Evolutionary conservation across 2,888 invertebrate species (phyloP).

Genomic region (Chelonus formosanus): DNA sequence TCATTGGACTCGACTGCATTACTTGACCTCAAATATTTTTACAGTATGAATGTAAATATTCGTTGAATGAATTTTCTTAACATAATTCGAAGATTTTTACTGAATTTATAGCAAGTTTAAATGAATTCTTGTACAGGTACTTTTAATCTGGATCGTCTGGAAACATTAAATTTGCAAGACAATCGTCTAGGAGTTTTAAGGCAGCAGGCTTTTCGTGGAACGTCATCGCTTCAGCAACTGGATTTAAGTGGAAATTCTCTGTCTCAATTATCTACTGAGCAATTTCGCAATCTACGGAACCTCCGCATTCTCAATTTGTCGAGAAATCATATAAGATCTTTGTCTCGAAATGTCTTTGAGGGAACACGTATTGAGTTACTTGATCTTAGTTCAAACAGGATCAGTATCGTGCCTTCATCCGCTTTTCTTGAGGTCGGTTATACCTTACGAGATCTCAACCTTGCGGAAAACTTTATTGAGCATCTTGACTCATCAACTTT

Average conservation of each 20-base stretch:
- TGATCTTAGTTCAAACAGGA: slow-evolving; percentile 80
- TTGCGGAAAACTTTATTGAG: slow-evolving; percentile 83
- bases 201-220: slow-evolving; percentile 79
- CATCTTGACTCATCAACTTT: slow-evolving; percentile 89
- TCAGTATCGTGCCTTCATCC: slow-evolving; percentile 81
- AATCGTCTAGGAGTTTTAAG: slow-evolving; percentile 79
- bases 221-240: slow-evolving; percentile 78
- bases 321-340: slow-evolving; percentile 76
- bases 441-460: slow-evolving; percentile 79
- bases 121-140: slow-evolving; percentile 69
- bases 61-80: too few relatives aligned
- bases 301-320: slow-evolving; percentile 78
- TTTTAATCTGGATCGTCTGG: slow-evolving; percentile 72
- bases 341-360: slow-evolving; percentile 82
- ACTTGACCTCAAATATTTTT: too few relatives aligned
- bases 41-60: too few relatives aligned
- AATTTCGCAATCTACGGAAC: slow-evolving; percentile 80
- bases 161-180: slow-evolving; percentile 77
- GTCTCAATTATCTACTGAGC: slow-evolving; percentile 79
- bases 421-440: slow-evolving; percentile 82
- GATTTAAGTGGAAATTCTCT: slow-evolving; percentile 82
- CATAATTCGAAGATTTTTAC: too few relatives aligned
- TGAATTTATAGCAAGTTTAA: neutral
- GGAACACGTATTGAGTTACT: slow-evolving; percentile 83
- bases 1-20: too few relatives aligned